Conservation (phyloP, 2,797 vertebrate genomes). For the Rhinichthys osculus region DNA sequence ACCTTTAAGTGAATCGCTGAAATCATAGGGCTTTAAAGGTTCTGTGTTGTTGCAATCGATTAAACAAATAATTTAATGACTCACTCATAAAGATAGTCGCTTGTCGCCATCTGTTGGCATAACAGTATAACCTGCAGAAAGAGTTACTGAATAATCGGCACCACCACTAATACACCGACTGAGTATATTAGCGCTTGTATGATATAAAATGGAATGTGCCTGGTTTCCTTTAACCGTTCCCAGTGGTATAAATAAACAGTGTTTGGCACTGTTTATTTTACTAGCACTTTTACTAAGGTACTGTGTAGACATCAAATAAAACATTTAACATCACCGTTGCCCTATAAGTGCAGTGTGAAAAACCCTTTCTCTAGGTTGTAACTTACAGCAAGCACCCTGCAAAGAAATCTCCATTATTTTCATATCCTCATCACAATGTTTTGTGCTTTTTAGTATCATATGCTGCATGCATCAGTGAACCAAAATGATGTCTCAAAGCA, state of each 20-base stretch:
- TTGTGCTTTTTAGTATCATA: background rate
- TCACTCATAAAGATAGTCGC: background rate
- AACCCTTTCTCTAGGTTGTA: background rate
- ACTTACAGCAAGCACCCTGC: background rate
- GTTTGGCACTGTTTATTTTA: background rate
- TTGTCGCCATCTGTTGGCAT: background rate
- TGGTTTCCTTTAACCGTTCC: background rate
- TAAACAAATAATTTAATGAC: background rate
- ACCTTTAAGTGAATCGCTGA: no score
- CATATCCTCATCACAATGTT: background rate
- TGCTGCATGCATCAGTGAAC: conserved; percentile 14
- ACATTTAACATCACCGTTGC: background rate
- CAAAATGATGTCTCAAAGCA: conserved; percentile 1
- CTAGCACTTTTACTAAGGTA: no score
- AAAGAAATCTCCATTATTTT: conserved; percentile 15
- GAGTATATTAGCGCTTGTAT: background rate
- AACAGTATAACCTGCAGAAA: background rate
- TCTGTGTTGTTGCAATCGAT: background rate
- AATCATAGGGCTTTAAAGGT: background rate
- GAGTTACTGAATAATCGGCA: background rate
- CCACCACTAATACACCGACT: background rate
- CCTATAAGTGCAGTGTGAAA: background rate
- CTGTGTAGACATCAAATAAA: background rate
- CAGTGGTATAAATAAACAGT: background rate
- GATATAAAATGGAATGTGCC: background rate